A percentile compares a stretch with the other conserved stretches of the same genome.
These are phyloP conservation scores for Atlantisia rogersi DNA, from an alignment of 2,113 vertebrate species.

Conservation along the genomic window DNA sequence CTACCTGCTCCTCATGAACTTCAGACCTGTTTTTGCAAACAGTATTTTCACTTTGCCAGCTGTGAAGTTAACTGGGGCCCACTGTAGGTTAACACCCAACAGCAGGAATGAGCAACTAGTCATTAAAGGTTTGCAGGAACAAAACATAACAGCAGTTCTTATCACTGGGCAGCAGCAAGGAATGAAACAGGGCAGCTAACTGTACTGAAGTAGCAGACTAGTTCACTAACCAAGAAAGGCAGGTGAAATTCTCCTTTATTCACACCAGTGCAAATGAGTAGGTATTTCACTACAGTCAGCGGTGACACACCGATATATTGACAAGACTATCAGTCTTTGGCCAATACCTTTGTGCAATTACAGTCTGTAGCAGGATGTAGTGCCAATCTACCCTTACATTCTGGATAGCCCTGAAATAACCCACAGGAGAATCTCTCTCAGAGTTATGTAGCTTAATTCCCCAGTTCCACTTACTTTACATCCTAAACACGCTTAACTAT, in stretches of 20 bases:
- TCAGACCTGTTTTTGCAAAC: not conserved
- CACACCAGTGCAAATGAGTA: not conserved
- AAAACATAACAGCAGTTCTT: not conserved
- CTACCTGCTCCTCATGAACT: not conserved
- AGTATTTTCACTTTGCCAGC: not conserved
- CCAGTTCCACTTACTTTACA: not conserved
- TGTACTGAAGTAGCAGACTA: not conserved
- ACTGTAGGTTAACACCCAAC: not conserved
- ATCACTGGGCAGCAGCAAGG: not conserved
- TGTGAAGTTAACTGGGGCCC: not conserved
- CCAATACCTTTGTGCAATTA: not conserved
- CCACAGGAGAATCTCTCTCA: not conserved
- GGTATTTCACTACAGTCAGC: not conserved
- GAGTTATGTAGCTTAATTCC: not conserved
- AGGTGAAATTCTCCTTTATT: not conserved
- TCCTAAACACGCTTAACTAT: not conserved
- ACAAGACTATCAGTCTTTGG: not conserved
- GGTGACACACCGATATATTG: not conserved
- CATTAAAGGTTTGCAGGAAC: not conserved
- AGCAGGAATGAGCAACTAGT: not conserved
- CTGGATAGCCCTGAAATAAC: not conserved
- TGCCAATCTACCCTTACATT: not conserved
- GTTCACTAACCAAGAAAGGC: not conserved
- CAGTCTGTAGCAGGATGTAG: not conserved
- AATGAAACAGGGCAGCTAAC: not conserved